Evolutionary conservation across 2,888 invertebrate species (phyloP).

Genomic region (Ephialtes manifestator): DNA sequence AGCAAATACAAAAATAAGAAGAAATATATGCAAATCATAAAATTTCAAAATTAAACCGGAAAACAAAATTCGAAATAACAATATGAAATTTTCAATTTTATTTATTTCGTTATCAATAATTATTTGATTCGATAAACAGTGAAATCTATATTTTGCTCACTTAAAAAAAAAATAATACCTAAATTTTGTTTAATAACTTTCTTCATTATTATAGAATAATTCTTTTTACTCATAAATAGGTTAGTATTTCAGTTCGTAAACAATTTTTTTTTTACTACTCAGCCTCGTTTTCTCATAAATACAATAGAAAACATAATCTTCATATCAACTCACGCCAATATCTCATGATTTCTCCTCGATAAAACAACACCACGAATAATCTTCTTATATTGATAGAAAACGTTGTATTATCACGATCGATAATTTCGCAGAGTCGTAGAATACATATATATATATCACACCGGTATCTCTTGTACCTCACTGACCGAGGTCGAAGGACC

Average conservation of each 20-base stretch:
- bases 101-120: too few relatives aligned
- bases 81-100: too few relatives aligned
- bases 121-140: too few relatives aligned
- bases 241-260: background rate
- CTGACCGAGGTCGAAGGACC: constrained; percentile 62
- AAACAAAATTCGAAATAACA: background rate
- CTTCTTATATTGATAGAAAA: constrained; percentile 14
- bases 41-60: too few relatives aligned
- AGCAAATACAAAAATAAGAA: too few relatives aligned
- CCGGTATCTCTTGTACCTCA: background rate
- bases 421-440: background rate
- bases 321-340: constrained; percentile 13
- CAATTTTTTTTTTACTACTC: background rate
- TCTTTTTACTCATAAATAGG: too few relatives aligned
- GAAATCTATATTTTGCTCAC: too few relatives aligned
- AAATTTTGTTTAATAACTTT: too few relatives aligned
- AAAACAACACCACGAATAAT: background rate
- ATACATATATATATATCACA: background rate
- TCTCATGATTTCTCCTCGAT: constrained; percentile 2
- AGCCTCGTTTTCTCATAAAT: background rate
- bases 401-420: constrained; percentile 1
- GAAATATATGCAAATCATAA: too few relatives aligned
- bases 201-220: too few relatives aligned
- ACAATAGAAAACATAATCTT: background rate
- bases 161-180: too few relatives aligned